Base-by-base conservation (phyloP, 2,113 vertebrate species). In the Cynocephalus volans region DNA sequence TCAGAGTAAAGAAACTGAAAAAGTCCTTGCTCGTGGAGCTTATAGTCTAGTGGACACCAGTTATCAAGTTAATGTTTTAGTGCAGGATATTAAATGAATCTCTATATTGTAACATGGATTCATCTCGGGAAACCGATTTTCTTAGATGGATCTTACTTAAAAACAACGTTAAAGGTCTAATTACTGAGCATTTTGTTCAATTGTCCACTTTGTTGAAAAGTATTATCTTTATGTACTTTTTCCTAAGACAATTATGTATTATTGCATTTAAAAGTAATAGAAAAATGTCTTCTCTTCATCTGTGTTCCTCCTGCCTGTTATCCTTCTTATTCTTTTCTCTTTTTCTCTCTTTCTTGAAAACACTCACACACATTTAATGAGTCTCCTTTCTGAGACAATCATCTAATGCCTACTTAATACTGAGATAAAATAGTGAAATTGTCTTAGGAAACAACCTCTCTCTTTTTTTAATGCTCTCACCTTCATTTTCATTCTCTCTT, bases 401-500 rank as follows among this genome's bases (percentile, higher is more conserved):
- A 23, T 50, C 33, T 48, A 26, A 48, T 24, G 24, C 4, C 36
- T 67, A 70, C 67, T 95, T 87, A 48, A 14, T 79, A 67, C 21
- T 82, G 72, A 94, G 80, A 90, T 52, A 90, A 93, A 95, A 64
- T 17, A n/a, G 9, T 70, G 52, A 93, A 92, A 94, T 90, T 50
- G 11, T 80, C 11, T 81, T 79, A 90, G 76, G 50, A 81, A 90
- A 87, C 24, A 64, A 81, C 92, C 28, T 3, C 8, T 88, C 15
- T 56, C 54, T 8, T 76, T 21, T 58, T 36, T 73, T 69, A 62
- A 31, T 50, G 45, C 6, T 65, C 11, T 62, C 28, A 17, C 19
- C 73, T 93, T 91, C 26, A 36, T 93, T 79, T 93, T 64, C 58
- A 77, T 45, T 77, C 23, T 7, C 15, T 82, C 23, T 95, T 90